Evolutionary conservation across 2,113 vertebrate genomes (phyloP).

Genomic region (Lagopus muta): DNA sequence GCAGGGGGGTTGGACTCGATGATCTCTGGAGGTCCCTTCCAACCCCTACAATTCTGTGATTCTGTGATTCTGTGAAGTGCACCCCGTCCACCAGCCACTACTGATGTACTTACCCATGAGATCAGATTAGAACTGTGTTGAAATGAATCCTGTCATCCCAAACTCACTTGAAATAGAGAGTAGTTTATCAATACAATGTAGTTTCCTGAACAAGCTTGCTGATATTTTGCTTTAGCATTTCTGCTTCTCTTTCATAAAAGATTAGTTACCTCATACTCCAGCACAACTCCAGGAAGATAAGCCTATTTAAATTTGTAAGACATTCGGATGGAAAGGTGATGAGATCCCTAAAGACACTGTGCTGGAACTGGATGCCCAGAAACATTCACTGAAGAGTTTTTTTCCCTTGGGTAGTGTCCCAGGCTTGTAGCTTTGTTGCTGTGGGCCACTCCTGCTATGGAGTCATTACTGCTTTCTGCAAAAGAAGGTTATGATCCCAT

Average conservation of each 20-base stretch:
- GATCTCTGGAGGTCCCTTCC: too few relatives aligned
- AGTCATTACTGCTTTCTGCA: neutral
- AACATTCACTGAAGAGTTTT: accelerated
- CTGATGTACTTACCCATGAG: neutral
- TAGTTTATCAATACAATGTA: neutral
- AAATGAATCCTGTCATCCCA: accelerated
- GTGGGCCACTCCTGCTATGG: accelerated
- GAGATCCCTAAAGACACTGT: neutral
- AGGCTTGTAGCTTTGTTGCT: neutral
- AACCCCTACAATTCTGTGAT: too few relatives aligned
- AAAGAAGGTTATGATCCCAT: neutral
- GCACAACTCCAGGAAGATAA: accelerated
- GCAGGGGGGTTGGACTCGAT: too few relatives aligned
- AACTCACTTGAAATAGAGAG: accelerated
- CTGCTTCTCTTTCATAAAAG: neutral
- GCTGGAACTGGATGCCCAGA: neutral
- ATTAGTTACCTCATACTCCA: neutral
- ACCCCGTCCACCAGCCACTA: neutral
- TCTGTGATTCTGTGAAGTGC: too few relatives aligned
- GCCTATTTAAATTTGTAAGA: neutral
- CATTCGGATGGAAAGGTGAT: neutral
- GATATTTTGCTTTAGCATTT: accelerated
- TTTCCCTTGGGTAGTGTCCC: neutral
- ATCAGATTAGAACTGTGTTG: neutral
- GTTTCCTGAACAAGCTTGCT: accelerated